Evolutionary conservation across 2,888 invertebrate species (phyloP), one percentile per base, ranked within the genome.

Genomic region (Cephus sareptanus): DNA sequence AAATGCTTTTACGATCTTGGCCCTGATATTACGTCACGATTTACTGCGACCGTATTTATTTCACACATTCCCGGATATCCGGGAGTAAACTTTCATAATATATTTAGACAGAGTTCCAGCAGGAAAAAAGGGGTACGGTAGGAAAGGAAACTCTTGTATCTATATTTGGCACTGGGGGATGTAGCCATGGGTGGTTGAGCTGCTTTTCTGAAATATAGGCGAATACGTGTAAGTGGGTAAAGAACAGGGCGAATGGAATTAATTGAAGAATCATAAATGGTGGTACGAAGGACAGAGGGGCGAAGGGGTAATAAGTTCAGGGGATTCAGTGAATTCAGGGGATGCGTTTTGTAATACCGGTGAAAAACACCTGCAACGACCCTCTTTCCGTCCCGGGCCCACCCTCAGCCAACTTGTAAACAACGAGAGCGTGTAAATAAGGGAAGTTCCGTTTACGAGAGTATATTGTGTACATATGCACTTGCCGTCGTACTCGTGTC

Each of bases 371-470:
- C 23, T 23, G 56, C 56, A 56, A 56, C 56, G 1, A 56, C 9
- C 56, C 56, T 23, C 56, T 2, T 9, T 6, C 9, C 56, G 1
- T 15, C 15, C 23, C 23, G 15, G 0, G 56, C 23, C 56, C 56
- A 6, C 23, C 56, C 23, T 56, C 23, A 56, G 56, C 9, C 56
- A 56, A 56, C 79, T 31, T 76, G 79, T 76, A 79, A 81, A 81
- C 76, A 73, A 71, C 75, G 37, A 76, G 68, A 70, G 73, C 80
- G 76, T 81, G 76, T 74, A 80, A 74, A 80, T 79, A 78, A 78
- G 74, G 75, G 78, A 78, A 81, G 76, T 80, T 80, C 73, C 79
- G 79, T 77, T 80, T 40, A 76, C 77, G 79, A 76, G 76, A 81
- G 79, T 79, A 77, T 37, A 30, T 74, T 76, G 80, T 77, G 79